Base-by-base conservation (phyloP, 2,797 vertebrate species). In the Leptodactylus fallax region DNA sequence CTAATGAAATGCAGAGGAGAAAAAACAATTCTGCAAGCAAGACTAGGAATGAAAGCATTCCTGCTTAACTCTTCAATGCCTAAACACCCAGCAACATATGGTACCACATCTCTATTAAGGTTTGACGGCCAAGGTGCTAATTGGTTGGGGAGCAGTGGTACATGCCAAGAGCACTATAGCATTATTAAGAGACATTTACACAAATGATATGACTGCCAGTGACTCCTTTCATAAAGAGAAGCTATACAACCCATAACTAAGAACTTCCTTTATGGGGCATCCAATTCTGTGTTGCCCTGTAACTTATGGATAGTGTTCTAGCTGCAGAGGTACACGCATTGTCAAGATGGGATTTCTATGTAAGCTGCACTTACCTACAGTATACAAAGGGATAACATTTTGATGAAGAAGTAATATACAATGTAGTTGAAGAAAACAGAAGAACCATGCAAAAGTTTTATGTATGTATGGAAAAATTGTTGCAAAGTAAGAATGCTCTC, bases 1-100 rank as follows among this genome's bases (percentile, higher is more conserved):
- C 72, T 89, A 89, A 89, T 89, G 80, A 89, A 89, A 87, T 89
- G 61, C 88, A 89, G 88, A 89, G 56, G 67, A 78, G 49, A 82
- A 69, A 88, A 81, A 88, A 85, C 81, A 77, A 65, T 27, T 49
- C 69, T 58, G 78, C 63, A 49, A 81, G 36, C 47, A 76, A 25
- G 61, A 23, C 49, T 77, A 65, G 60, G 78, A 88, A 89, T 86
- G 60, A 78, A 86, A 86, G 71, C 61, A 69, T 79, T 82, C 71
- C 81, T 14, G 65, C 19, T 86, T 86, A 89, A 89, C 84, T n/a
- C 88, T 89, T 83, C 27, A 47, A 3, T 56, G 47, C 27, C 83
- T 55, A 27, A 49, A 10, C 25, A 21, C 53, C 77, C 74, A 36
- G 56, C 25, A 23, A 12, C 23, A 56, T 60, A 87, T 87, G 53